Base-by-base conservation (phyloP, 2,888 invertebrate genomes). In the Helobdella robusta region DNA sequence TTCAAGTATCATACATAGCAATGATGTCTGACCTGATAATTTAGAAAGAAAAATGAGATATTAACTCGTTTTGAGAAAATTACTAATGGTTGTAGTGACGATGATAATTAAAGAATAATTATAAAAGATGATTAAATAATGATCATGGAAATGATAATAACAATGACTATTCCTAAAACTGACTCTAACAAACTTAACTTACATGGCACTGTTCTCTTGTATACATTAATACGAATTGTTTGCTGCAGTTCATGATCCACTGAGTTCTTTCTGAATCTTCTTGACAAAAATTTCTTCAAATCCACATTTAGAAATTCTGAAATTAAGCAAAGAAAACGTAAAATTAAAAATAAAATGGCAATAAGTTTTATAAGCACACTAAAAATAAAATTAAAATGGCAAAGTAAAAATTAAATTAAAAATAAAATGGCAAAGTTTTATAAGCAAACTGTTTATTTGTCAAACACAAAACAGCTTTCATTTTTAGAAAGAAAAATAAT, bases 211-310 rank as follows among this genome's bases (percentile, higher is more conserved):
- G 84, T 84, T 70, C 84, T 79, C 71, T 83, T 78, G 75, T 85
- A 85, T 65, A 85, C 77, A 75, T 85, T 85, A 74, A 85, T 84
- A 65, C 85, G 76, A 66, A 85, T 84, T n/a, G 83, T 83, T 69
- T 83, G 83, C 75, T 85, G 85, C 54, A 85, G 79, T 68, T 84
- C 84, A 78, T 84, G 84, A 74, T 84, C 84, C 3, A 82, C 77
- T 1, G 83, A 83, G 56, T 82, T 83, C 73, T 84, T 83, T 69
- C 81, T 82, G 75, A 84, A 84, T 68, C 84, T 75, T 15, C 82
- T 81, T 72, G 82, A 82, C 70, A 84, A 76, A 74, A 83, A 84
- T 69, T 81, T 81, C 35, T 83, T 78, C 58, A 84, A 75, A 71
- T 84, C 84, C 67, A 74, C 75, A 46, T 83, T 81, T 48, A 84